Base-by-base conservation (phyloP, 2,797 vertebrate species). In the Sebastes aleutianus region DNA sequence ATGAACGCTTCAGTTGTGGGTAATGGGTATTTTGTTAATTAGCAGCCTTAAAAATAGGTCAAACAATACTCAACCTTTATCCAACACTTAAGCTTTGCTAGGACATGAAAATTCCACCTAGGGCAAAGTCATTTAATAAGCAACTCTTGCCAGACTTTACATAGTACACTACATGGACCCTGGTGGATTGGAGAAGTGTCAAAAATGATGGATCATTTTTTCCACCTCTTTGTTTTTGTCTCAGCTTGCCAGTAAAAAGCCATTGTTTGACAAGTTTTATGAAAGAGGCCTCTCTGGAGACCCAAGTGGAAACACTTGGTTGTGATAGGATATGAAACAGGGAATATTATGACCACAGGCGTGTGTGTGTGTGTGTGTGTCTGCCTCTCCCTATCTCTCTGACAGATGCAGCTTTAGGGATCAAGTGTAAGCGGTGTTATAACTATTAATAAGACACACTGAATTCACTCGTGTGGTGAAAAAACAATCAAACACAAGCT, bases 191-290 rank as follows among this genome's bases (percentile, higher is more conserved):
- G 59, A 84, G 61, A 80, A 58, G 76, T 81, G 88, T 89, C 85
- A 88, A 70, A 73, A 71, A 73, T 89, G 72, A 91, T 85, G 61
- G 20, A 90, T 86, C 0, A 7, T 71, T 74, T 80, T 80, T 71
- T 59, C 70, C 73, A 65, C 31, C 39, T 58, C 32, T 74, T 70
- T 84, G 32, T 82, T 74, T 87, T 64, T 64, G 63, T 79, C 74
- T 34, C 5, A 56, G 57, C 43, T 63, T 67, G 75, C 59, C 79
- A 84, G 79, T 73, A 71, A 70, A 87, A 87, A 79, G 54, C 57
- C 31, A 63, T 82, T 70, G 76, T 88, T 92, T 84, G 75, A 72
- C 75, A 78, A 12, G 71, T 78, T 87, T 84, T 57, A 86, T 82
- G 73, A 86, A 79, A 58, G 47, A 73, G 53, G 69, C 24, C 54